Conservation (phyloP, 2,113 vertebrate species). For the Mirounga angustirostris region DNA sequence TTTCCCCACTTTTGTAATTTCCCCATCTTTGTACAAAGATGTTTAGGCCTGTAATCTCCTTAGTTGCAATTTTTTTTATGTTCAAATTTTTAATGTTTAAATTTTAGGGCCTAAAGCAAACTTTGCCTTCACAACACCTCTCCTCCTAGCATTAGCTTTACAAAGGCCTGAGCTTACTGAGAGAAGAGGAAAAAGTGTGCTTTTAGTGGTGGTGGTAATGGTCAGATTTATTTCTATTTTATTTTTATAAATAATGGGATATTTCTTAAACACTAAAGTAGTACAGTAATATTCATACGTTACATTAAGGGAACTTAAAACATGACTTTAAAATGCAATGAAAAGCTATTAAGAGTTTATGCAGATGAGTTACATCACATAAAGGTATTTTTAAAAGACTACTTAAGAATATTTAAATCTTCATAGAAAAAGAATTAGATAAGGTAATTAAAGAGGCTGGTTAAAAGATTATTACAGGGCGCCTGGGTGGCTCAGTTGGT, state of each 20-base stretch:
- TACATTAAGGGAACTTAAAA: neutral
- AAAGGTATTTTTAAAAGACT: neutral
- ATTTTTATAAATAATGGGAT: neutral
- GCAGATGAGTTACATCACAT: neutral
- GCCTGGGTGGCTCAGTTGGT: too few species aligned
- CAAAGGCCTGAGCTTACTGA: neutral
- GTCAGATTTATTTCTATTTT: neutral
- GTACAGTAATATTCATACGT: neutral
- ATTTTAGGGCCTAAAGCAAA: neutral
- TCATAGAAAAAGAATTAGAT: neutral
- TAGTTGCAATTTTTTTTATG: neutral
- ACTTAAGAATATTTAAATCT: neutral
- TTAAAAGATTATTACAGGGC: neutral
- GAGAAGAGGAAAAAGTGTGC: neutral
- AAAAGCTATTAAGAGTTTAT: neutral
- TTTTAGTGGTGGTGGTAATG: neutral
- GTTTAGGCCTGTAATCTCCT: neutral
- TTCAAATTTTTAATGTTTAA: neutral
- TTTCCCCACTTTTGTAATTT: neutral
- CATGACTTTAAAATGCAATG: neutral
- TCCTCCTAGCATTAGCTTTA: neutral
- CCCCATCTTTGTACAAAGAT: neutral
- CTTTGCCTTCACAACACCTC: neutral
- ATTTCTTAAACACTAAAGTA: neutral
- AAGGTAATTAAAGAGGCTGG: neutral